phyloP scores from a whole-genome alignment of 2,797 vertebrate species.

The Vireo griseus region DNA sequence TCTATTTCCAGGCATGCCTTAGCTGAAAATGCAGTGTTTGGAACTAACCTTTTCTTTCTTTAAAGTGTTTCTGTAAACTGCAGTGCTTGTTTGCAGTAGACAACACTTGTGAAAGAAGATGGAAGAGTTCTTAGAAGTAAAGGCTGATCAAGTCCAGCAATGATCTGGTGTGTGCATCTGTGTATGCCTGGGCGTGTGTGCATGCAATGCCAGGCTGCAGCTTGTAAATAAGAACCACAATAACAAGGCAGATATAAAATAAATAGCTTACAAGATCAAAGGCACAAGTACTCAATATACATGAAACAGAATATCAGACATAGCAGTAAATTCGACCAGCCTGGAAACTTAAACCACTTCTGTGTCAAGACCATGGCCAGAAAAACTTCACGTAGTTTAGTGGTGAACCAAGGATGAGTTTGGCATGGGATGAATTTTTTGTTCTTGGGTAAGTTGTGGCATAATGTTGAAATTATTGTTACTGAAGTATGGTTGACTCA shows the following conservation, averaged over 20 bases:
- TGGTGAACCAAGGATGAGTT: constrained; percentile 9
- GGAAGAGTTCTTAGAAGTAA: not conserved
- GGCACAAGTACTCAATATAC: not conserved
- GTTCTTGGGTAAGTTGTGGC: constrained; percentile 12
- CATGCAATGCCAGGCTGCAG: not conserved
- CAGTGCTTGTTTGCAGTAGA: not conserved
- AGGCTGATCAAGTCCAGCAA: not conserved
- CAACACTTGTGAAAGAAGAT: not conserved
- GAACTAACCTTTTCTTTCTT: not conserved
- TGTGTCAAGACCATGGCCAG: not conserved
- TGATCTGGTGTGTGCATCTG: not conserved
- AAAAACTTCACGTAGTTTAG: constrained; percentile 7
- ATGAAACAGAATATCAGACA: constrained; percentile 11
- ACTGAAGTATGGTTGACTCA: constrained; percentile 21
- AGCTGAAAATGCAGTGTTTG: not conserved
- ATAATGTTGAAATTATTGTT: constrained; percentile 33
- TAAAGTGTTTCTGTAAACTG: not conserved
- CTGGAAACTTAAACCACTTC: constrained; percentile 9
- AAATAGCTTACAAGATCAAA: constrained; percentile 33
- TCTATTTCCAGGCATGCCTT: not conserved
- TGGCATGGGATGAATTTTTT: constrained; percentile 12
- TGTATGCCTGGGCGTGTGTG: not conserved
- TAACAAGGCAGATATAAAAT: constrained; percentile 40
- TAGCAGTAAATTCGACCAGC: not conserved
- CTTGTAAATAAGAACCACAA: constrained; percentile 36